phyloP scores from a whole-genome alignment of 2,888 invertebrate genomes.

The Xiphydria camelus region DNA sequence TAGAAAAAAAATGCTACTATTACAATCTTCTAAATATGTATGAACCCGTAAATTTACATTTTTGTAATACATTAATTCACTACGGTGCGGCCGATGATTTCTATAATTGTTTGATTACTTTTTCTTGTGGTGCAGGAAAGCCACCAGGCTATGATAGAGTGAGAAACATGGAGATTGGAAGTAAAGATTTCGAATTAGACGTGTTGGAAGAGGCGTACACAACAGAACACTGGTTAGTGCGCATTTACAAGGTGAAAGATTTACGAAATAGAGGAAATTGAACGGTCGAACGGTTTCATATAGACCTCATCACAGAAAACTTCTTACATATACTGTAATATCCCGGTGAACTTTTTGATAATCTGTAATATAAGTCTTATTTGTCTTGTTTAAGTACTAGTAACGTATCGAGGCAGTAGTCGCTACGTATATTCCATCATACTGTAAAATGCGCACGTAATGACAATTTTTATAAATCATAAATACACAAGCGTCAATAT shows the following conservation, averaged over 20 bases:
- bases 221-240: conserved; percentile 98
- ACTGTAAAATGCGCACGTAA: background rate
- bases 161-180: conserved; percentile 95
- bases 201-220: conserved; percentile 99
- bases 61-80: no score
- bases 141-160: conserved; percentile 97
- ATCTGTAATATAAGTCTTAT: background rate
- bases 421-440: background rate
- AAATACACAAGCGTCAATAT: no score
- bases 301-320: no score
- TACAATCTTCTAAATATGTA: no score
- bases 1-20: no score
- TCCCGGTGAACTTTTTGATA: background rate
- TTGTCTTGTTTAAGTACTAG: background rate
- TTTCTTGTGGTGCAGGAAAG: conserved; percentile 65
- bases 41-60: no score
- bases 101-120: background rate
- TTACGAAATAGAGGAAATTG: conserved; percentile 84
- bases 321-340: no score
- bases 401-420: background rate
- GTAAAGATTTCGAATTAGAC: conserved; percentile 96
- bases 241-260: conserved; percentile 97
- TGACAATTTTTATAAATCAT: background rate
- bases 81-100: no score
- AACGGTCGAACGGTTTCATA: no score